Conservation (phyloP, 2,888 invertebrate species). For the Neoitamus cyanurus region DNA sequence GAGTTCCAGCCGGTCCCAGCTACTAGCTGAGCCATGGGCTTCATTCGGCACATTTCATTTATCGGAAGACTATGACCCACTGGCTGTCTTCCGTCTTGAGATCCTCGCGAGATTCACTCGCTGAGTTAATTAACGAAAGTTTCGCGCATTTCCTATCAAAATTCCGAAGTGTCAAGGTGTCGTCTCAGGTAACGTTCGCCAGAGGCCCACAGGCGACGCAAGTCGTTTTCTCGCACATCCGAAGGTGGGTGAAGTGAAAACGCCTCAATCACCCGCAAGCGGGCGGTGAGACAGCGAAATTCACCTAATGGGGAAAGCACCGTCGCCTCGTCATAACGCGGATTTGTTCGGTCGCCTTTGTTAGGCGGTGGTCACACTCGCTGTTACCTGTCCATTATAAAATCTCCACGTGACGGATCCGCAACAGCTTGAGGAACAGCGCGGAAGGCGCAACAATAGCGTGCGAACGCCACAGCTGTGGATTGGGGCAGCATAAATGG, state of each 20-base stretch:
- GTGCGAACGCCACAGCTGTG: background rate
- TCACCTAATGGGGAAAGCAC: background rate
- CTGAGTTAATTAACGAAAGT: slow-evolving; percentile 35
- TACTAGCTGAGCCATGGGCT: background rate
- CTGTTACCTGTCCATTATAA: slow-evolving; percentile 14
- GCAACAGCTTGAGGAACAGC: background rate
- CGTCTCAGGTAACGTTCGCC: background rate
- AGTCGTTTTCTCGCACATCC: background rate
- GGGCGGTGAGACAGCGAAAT: background rate
- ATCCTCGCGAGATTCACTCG: background rate
- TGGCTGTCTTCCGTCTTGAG: background rate
- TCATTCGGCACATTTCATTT: background rate
- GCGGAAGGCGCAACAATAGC: background rate
- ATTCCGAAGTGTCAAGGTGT: slow-evolving; percentile 38
- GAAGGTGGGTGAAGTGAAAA: background rate
- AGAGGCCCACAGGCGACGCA: background rate
- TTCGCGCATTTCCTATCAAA: slow-evolving; percentile 24
- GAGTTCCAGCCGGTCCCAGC: background rate
- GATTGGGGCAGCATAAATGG: background rate
- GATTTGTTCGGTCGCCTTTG: background rate
- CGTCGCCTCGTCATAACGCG: background rate
- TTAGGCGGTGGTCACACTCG: background rate
- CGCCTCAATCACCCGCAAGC: background rate
- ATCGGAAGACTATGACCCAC: background rate
- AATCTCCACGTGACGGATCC: slow-evolving; percentile 9